phyloP scores from a whole-genome alignment of 1,140 invertebrate species.

The Tribolium castaneum region DNA sequence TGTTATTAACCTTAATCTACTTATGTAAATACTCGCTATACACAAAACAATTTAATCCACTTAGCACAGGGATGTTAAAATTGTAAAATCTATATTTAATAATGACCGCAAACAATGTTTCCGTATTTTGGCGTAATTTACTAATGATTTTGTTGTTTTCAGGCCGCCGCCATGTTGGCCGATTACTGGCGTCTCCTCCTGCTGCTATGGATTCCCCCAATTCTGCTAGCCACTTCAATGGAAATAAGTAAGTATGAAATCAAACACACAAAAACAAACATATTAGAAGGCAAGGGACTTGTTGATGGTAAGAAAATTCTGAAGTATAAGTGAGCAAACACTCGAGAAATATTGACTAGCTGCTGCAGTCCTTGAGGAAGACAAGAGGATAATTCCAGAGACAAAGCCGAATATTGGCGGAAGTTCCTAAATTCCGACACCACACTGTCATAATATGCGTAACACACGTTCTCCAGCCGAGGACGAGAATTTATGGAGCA shows the following conservation, averaged over 20 bases:
- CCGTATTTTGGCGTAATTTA: background rate
- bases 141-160: constrained; percentile 38
- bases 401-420: constrained; percentile 7
- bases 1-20: background rate
- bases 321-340: constrained; percentile 25
- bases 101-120: background rate
- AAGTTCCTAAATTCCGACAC: background rate
- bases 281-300: constrained; percentile 6
- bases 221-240: constrained; percentile 51
- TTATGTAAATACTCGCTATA: background rate
- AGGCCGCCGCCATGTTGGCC: constrained; percentile 49
- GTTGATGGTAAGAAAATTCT: constrained; percentile 22
- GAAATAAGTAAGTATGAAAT: constrained; percentile 53
- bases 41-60: too few species aligned
- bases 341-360: constrained; percentile 22
- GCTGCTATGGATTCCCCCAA: constrained; percentile 53
- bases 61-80: too few species aligned
- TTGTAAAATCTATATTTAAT: too few species aligned
- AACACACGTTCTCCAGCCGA: background rate
- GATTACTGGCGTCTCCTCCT: constrained; percentile 51
- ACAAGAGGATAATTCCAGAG: constrained; percentile 9
- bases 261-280: constrained; percentile 18
- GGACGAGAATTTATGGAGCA: constrained; percentile 12
- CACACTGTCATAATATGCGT: background rate
- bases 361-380: constrained; percentile 5